Percentiles rank a stretch among this genome's conserved stretches.
phyloP scores from a whole-genome alignment of 2,113 vertebrate genomes.

The Manacus vitellinus region DNA sequence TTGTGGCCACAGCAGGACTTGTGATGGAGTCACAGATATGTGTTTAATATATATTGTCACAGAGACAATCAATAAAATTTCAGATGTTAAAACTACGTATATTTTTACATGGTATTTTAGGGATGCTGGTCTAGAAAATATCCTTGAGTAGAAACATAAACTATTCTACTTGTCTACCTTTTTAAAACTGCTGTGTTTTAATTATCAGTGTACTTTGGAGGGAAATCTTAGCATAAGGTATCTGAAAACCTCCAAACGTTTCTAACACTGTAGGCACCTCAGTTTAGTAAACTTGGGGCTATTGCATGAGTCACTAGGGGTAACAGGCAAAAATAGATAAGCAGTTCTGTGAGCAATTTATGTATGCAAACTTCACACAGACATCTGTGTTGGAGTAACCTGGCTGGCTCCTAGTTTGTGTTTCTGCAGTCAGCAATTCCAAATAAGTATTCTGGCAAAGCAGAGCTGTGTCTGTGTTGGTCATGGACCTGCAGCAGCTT shows the following conservation, averaged over 20 bases:
- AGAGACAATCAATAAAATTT: not conserved
- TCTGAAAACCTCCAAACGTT: not conserved
- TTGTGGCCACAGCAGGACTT: not conserved
- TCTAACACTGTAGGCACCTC: not conserved
- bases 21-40: not conserved
- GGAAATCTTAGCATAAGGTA: not conserved
- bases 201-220: not conserved
- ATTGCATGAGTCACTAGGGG: not conserved
- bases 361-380: not conserved
- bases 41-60: not conserved
- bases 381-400: rapidly evolving
- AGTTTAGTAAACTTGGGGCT: not conserved
- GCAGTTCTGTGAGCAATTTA: not conserved
- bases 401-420: not conserved
- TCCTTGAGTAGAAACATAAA: not conserved
- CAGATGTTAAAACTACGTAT: not conserved
- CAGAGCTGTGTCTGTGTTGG: not conserved
- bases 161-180: not conserved
- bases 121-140: not conserved
- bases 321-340: not conserved
- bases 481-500: not conserved
- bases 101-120: not conserved
- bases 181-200: not conserved
- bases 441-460: not conserved
- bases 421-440: not conserved